Percentiles rank a stretch among this genome's conserved stretches.
Evolutionary conservation across 2,797 vertebrate genomes (phyloP).

Genomic region (Petrocephalus sullivani): DNA sequence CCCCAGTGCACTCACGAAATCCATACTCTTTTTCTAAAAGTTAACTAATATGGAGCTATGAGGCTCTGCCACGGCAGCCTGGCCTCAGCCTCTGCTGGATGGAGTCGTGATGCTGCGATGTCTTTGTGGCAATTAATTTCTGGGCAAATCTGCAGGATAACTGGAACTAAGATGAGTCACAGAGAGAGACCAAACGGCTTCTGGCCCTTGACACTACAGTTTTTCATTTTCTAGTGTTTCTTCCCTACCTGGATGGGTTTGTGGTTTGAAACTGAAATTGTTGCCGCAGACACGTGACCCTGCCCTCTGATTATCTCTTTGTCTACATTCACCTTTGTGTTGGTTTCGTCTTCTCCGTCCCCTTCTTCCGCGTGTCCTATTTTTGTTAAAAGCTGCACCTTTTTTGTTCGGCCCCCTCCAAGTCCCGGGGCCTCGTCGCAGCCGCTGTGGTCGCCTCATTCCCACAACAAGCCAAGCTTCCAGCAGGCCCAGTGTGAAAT

Average conservation of each 20-base stretch:
- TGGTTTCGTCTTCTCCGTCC: neutral
- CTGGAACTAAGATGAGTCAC: neutral
- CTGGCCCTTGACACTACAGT: neutral
- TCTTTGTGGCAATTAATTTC: neutral
- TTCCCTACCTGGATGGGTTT: neutral
- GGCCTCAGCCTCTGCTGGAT: neutral
- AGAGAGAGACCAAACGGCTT: neutral
- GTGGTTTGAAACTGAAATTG: neutral
- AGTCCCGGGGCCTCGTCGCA: neutral
- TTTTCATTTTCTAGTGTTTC: neutral
- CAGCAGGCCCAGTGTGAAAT: conserved; percentile 57
- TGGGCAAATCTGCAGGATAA: neutral
- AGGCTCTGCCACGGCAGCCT: neutral
- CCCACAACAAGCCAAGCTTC: conserved; percentile 21
- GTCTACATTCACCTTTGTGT: neutral
- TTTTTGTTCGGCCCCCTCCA: neutral
- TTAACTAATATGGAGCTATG: neutral
- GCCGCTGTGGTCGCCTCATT: neutral
- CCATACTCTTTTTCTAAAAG: neutral
- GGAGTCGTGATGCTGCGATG: neutral
- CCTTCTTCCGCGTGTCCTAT: neutral
- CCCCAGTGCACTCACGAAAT: neutral
- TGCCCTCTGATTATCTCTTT: neutral
- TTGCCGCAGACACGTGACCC: neutral
- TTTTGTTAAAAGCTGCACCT: neutral